Conservation (phyloP, 2,797 vertebrate species). For the Rachycentron canadum region DNA sequence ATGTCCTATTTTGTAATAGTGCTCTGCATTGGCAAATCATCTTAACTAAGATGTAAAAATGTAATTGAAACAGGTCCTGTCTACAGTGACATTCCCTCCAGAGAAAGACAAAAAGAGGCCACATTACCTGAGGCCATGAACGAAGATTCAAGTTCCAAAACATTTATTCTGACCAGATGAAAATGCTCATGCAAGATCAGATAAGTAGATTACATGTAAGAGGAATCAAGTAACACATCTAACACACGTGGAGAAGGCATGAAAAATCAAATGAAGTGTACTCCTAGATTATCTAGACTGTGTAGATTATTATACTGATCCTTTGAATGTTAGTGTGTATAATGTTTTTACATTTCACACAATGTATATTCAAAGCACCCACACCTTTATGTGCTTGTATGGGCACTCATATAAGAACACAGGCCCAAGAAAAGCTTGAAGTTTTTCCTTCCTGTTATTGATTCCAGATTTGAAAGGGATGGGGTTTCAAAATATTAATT, state of each 20-base stretch:
- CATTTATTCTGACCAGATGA: slow-evolving; percentile 8
- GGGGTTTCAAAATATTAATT: no score
- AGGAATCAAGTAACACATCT: slow-evolving; percentile 19
- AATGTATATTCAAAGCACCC: slow-evolving; percentile 25
- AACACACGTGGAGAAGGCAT: slow-evolving; percentile 22
- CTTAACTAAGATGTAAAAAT: slow-evolving; percentile 1
- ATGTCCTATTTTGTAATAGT: neutral
- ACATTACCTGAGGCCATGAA: slow-evolving; percentile 15
- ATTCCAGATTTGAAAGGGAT: slow-evolving; percentile 42
- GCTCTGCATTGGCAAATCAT: neutral
- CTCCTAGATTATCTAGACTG: slow-evolving; percentile 5
- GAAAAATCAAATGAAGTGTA: slow-evolving; percentile 11
- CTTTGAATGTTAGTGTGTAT: slow-evolving; percentile 14
- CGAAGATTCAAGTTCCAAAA: neutral
- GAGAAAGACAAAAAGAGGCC: neutral
- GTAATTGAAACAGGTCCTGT: neutral
- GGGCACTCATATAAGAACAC: neutral
- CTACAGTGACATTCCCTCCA: neutral
- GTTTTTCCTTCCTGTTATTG: slow-evolving; percentile 38
- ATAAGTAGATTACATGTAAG: neutral
- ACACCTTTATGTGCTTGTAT: neutral
- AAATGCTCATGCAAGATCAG: slow-evolving; percentile 4
- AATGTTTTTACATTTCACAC: slow-evolving; percentile 35
- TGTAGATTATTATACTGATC: slow-evolving; percentile 12
- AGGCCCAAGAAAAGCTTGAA: slow-evolving; percentile 12